Percentiles rank a stretch among this genome's conserved stretches.
phyloP scores from a whole-genome alignment of 2,888 invertebrate genomes.

The Drosophila aldrichi region DNA sequence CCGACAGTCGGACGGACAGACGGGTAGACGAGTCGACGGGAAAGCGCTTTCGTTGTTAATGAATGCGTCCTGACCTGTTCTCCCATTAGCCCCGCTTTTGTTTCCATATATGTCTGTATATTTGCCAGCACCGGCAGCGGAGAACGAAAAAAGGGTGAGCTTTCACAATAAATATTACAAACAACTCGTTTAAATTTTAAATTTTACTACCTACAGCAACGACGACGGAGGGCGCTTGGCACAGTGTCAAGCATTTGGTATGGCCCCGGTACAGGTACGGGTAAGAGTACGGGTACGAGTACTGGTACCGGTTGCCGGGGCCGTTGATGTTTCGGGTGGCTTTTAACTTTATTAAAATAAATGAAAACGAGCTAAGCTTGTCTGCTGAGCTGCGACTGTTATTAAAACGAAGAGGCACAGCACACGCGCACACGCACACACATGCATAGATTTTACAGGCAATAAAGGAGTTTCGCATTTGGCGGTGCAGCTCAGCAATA shows the following conservation, averaged over 20 bases:
- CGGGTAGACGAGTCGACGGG: background rate
- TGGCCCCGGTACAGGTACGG: background rate
- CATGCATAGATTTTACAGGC: background rate
- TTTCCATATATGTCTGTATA: background rate
- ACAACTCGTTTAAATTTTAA: constrained; percentile 53
- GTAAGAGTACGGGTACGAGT: too few relatives aligned
- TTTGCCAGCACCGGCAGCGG: background rate
- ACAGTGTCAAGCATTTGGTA: constrained; percentile 53
- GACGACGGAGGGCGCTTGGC: constrained; percentile 36
- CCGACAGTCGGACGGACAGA: background rate
- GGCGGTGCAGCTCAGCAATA: background rate
- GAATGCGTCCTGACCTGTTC: constrained; percentile 39
- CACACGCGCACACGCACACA: background rate
- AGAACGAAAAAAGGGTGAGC: constrained; percentile 1
- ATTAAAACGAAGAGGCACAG: background rate
- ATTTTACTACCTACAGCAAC: constrained; percentile 20
- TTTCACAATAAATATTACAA: constrained; percentile 24
- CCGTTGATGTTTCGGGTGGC: constrained; percentile 53
- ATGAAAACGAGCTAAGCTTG: constrained; percentile 33
- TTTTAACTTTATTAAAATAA: constrained; percentile 72
- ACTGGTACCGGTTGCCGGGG: constrained; percentile 3
- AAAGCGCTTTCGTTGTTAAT: constrained; percentile 40
- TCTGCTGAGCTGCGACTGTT: constrained; percentile 8
- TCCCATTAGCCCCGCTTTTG: constrained; percentile 4
- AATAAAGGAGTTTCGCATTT: background rate